Evolutionary conservation across 2,888 invertebrate genomes (phyloP), one percentile per base, ranked within the genome.

Genomic region (Philereme transversata): DNA sequence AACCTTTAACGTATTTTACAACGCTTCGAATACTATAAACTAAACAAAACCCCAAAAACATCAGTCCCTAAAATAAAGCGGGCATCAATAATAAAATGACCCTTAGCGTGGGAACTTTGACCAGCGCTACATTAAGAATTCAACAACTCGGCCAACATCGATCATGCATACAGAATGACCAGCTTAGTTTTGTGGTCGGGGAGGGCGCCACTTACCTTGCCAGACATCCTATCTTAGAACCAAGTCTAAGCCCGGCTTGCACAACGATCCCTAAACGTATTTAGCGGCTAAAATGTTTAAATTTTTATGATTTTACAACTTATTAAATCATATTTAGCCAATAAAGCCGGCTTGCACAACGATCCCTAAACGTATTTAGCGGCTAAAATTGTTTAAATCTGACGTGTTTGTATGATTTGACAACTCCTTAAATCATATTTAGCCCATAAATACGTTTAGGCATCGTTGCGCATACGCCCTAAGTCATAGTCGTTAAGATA

Each of bases 91-190:
- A 65, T 62, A 57, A 52, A 59, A 51, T 46, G 45, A 35, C 58
- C 67, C 62, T 60, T 63, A 55, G 47, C 68, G 73, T 74, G 74
- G 64, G 71, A 74, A 72, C 66, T 55, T 41, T 61, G 63, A 45
- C 64, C 68, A 68, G 57, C 51, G 62, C 54, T 51, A 59, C 69
- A 79, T 79, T 81, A 78, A 67, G 68, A 73, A 81, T 77, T 78
- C 79, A 74, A 65, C 67, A 64, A 60, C 51, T 63, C 48, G 54
- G 68, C 67, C 62, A 67, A 71, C 76, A 83, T 83, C 81, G 84
- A 82, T 84, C 83, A 81, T 77, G 75, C 78, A 79, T 74, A 70
- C 51, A 36, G 51, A 62, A 51, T 63, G 43, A 48, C 67, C 60
- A 65, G 43, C 46, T 62, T 64, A 61, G 51, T 50, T 57, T 53